Percentiles rank a stretch among this genome's conserved stretches.
phyloP scores from a whole-genome alignment of 2,797 vertebrate genomes.

The Hirundo rustica region DNA sequence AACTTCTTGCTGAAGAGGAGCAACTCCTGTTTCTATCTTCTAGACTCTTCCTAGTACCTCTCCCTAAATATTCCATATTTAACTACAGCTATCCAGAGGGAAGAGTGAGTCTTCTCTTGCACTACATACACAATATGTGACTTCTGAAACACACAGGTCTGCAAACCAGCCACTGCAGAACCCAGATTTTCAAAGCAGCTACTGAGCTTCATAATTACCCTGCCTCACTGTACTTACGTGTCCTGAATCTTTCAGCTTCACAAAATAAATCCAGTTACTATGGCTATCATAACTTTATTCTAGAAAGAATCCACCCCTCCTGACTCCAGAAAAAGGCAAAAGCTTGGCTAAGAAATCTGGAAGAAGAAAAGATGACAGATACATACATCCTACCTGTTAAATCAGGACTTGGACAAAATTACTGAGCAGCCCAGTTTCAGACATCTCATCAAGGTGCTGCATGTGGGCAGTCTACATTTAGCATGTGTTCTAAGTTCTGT shows the following conservation, averaged over 20 bases:
- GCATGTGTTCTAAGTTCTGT: not conserved
- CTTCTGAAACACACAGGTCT: not conserved
- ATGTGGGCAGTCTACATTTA: not conserved
- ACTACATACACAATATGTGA: not conserved
- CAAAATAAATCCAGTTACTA: not conserved
- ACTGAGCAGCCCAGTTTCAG: not conserved
- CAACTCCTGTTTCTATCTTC: not conserved
- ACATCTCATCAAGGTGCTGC: not conserved
- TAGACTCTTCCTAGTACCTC: not conserved
- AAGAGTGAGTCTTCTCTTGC: not conserved
- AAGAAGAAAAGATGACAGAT: not conserved
- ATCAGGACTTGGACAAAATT: not conserved
- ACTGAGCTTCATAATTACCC: not conserved
- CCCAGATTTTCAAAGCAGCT: not conserved
- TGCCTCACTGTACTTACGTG: not conserved
- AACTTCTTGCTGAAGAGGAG: not conserved
- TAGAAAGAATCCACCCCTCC: not conserved
- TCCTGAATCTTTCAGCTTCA: not conserved
- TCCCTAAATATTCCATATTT: not conserved
- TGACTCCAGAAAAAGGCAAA: not conserved
- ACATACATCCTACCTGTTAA: not conserved
- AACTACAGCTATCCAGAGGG: not conserved
- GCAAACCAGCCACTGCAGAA: not conserved
- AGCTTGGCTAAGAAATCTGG: not conserved
- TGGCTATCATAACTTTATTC: not conserved